Base-by-base conservation (phyloP, 1,140 invertebrate species). In the Planococcus citri region DNA sequence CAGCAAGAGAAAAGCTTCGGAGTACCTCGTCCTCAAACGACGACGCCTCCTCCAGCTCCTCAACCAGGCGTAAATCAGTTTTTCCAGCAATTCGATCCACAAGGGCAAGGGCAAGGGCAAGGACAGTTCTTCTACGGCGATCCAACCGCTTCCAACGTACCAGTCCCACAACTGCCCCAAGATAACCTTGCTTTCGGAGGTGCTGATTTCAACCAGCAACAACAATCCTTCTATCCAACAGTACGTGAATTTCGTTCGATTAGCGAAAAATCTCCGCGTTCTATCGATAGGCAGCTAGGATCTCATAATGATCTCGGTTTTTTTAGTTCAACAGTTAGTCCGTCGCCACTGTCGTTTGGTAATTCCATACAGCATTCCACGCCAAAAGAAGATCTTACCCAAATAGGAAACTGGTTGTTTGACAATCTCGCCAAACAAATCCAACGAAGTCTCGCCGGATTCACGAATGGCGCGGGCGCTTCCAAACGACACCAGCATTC, bases 241-340 rank as follows among this genome's bases (percentile, higher is more conserved):
- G 41, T 51, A 51, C 60, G 60, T 64, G 25, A 25, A 25, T 64
- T 64, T 64, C 60, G 60, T 64, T 64, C 60, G 10, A 14, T 64
- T 6, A 25, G 25, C 60, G 22, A 20, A 64, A 64, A 27, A 64
- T 64, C 60, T 4, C 41, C 41, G 24, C 60, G 60, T 24, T 64
- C 60, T 27, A 64, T 64, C 22, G 60, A 64, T 20, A 24, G 60
- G 9, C 60, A 64, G 20, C 22, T 25, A 51, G 41, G 41, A 51
- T 51, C 41, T 51, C 41, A 51, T 51, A 51, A 51, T 51, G 41
- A 51, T 51, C 6, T 51, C 41, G 41, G 41, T 51, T 51, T 51
- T 51, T 51, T 51, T 51, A 51, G 41, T 51, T 51, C 41, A 51
- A 51, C 41, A 14, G 41, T 20, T 51, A 51, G 41, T 51, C 41